Base-by-base conservation (phyloP, 2,797 vertebrate species). In the Pangasius djambal region DNA sequence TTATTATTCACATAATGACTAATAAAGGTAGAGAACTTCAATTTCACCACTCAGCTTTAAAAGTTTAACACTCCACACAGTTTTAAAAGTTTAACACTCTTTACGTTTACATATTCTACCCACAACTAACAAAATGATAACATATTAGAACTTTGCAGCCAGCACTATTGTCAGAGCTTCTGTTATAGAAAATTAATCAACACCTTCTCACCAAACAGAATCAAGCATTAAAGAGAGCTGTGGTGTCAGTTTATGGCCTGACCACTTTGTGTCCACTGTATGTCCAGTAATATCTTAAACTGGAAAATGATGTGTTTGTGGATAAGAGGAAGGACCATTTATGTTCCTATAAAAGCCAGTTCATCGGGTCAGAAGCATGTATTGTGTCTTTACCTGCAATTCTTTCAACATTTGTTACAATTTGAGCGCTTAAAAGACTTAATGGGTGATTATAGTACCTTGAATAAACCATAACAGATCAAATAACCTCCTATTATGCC, bases 271-370 rank as follows among this genome's bases (percentile, higher is more conserved):
- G 3, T 34, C 16, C 28, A 8, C 57, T 28, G 52, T 22, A 37
- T 79, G 57, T 82, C 34, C 22, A 61, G 79, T 82, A 63, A 82
- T 16, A 61, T 85, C n/a, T 69, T n/a, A 83, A 57, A 89, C 50
- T 70, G 22, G 63, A 87, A 88, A 83, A 52, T 57, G 16, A 18
- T 5, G 3, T 52, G 28, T 52, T 52, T 78, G 4, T 18, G 28
- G 31, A 81, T 25, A 59, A 37, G n/a, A 40, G 2, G 44, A 88
- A 86, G n/a, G 12, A 50, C 0, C 55, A 61, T 77, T 74, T 84
- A 55, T 57, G 67, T 85, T 88, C 57, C 65, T 55, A n/a, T 74
- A 48, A 50, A 86, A 34, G 8, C 1, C 16, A 57, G 72, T 57
- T 67, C 31, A 63, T 25, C 34, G 40, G n/a, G 13, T 55, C 65